Percentiles rank a stretch among this genome's conserved stretches.
Evolutionary conservation across 1,140 invertebrate genomes (phyloP).

Genomic region (Arion vulgaris): DNA sequence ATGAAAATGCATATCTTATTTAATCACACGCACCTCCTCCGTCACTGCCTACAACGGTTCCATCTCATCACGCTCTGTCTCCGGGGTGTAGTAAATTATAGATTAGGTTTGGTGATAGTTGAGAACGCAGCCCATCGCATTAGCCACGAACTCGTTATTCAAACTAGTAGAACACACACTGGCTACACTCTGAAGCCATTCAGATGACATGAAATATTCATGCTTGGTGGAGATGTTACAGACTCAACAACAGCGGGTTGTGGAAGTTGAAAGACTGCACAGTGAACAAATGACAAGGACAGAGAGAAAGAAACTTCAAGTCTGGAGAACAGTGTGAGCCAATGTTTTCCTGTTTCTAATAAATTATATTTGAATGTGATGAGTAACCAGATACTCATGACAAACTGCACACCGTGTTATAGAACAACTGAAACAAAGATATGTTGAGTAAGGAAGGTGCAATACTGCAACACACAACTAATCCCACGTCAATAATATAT

Average conservation of each 20-base stretch:
- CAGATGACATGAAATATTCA: neutral
- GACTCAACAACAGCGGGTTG: neutral
- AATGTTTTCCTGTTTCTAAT: too few relatives aligned
- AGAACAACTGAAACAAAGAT: too few relatives aligned
- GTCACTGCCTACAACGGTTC: neutral
- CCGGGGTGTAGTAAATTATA: conserved; percentile 1
- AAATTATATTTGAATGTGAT: too few relatives aligned
- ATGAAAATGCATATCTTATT: neutral
- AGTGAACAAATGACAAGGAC: too few relatives aligned
- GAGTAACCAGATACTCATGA: too few relatives aligned
- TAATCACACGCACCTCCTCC: neutral
- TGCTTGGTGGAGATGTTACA: neutral
- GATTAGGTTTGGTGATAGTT: neutral
- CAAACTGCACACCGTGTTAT: too few relatives aligned
- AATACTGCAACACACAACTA: too few relatives aligned
- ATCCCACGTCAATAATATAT: too few relatives aligned
- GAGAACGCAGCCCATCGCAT: neutral
- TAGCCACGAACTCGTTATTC: neutral
- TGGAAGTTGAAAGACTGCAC: neutral
- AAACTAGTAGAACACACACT: neutral
- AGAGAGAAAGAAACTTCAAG: too few relatives aligned
- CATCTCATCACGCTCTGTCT: neutral
- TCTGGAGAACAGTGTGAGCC: too few relatives aligned
- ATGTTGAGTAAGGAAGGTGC: too few relatives aligned
- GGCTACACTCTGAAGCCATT: neutral